Percentiles rank a stretch among this genome's conserved stretches.
Evolutionary conservation across 2,113 vertebrate genomes (phyloP).

Genomic region (Boleophthalmus pectinirostris): DNA sequence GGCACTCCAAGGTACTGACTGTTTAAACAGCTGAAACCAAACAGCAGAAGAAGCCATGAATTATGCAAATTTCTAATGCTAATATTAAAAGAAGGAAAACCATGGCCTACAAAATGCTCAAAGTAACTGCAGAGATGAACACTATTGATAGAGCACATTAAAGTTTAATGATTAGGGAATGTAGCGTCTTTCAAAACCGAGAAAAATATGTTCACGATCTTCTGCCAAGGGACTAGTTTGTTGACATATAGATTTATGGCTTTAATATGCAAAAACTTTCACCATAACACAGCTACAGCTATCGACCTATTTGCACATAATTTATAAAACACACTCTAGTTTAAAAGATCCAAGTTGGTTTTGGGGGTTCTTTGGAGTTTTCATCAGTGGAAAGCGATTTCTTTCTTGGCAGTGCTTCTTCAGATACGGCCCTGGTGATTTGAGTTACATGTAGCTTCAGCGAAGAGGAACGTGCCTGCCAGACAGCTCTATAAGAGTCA

Average conservation of each 20-base stretch:
- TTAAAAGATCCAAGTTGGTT: background rate
- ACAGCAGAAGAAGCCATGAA: constrained; percentile 49
- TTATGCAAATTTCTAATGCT: constrained; percentile 47
- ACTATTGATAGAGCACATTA: constrained; percentile 44
- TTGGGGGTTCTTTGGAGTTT: constrained; percentile 6
- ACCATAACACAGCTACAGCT: background rate
- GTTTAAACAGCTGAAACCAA: constrained; percentile 36
- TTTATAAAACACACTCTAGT: background rate
- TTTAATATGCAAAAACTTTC: background rate
- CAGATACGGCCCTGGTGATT: constrained; percentile 31
- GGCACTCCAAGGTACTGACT: background rate
- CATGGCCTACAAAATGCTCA: constrained; percentile 19
- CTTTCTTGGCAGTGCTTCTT: constrained; percentile 32
- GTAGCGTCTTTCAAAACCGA: constrained; percentile 25
- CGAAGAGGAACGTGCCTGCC: constrained; percentile 29
- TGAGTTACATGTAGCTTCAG: constrained; percentile 31
- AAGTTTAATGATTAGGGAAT: constrained; percentile 36
- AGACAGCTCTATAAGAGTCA: constrained; percentile 49
- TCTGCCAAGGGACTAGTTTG: constrained; percentile 1
- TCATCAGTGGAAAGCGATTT: constrained; percentile 14
- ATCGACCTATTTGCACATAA: background rate
- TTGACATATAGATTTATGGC: background rate
- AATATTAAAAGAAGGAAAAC: constrained; percentile 38
- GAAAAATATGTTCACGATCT: background rate
- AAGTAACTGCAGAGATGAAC: constrained; percentile 26